phyloP scores from a whole-genome alignment of 2,113 vertebrate species.

The Nycticebus coucang region DNA sequence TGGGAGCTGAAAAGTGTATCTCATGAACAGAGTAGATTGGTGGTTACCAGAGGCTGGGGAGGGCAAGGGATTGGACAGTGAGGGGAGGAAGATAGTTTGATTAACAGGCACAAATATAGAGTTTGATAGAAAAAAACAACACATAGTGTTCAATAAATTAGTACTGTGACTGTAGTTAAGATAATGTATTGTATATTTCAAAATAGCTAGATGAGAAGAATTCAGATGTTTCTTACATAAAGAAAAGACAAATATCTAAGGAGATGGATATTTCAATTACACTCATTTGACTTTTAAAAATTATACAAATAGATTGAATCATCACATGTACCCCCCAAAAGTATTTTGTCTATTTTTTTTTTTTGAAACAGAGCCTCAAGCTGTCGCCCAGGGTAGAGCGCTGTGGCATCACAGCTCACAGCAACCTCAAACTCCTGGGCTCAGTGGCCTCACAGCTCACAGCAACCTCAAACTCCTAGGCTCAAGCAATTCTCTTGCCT shows the following conservation, averaged over 20 bases:
- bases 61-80: not conserved
- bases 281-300: not conserved
- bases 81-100: too few species aligned
- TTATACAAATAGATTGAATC: not conserved
- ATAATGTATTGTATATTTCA: not conserved
- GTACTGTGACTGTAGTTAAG: not conserved
- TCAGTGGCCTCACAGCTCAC: too few species aligned
- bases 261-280: not conserved
- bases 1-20: not conserved
- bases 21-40: not conserved
- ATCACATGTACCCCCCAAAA: not conserved
- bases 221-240: not conserved
- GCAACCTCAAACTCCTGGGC: too few species aligned
- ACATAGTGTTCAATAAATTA: not conserved
- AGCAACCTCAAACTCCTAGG: too few species aligned
- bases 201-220: not conserved
- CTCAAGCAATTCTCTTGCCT: too few species aligned
- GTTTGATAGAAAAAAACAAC: not conserved
- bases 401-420: too few species aligned
- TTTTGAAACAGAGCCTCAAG: too few species aligned
- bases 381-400: too few species aligned
- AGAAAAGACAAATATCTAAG: not conserved
- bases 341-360: not conserved
- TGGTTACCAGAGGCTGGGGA: not conserved
- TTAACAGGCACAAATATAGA: not conserved